Percentiles rank a stretch among this genome's conserved stretches.
Evolutionary conservation across 2,113 vertebrate genomes (phyloP).

Genomic region (Lagopus leucura): DNA sequence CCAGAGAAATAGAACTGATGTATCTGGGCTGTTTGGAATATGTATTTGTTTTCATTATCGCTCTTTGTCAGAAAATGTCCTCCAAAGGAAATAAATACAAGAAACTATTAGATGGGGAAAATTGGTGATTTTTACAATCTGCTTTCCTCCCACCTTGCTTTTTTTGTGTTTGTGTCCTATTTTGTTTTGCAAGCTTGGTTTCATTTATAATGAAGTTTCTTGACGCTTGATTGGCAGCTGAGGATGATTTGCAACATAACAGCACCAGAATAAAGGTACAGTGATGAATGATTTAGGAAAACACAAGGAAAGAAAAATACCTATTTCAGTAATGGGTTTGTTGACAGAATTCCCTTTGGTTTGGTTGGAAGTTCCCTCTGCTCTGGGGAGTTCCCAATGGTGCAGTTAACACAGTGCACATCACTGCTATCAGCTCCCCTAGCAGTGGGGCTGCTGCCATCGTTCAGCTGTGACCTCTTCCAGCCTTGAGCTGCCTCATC

Average conservation of each 20-base stretch:
- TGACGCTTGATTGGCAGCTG: neutral
- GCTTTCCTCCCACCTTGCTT: neutral
- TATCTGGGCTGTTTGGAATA: neutral
- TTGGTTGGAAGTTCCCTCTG: rapidly evolving
- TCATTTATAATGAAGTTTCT: neutral
- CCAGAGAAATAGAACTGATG: neutral
- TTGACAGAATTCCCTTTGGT: neutral
- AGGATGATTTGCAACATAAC: neutral
- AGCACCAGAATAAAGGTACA: neutral
- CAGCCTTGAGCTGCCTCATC: neutral
- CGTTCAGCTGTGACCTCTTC: too few relatives aligned
- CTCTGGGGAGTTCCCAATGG: rapidly evolving
- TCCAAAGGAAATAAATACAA: neutral
- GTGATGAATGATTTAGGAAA: neutral
- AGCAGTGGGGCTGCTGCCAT: rapidly evolving
- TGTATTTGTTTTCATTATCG: neutral
- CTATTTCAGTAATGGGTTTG: neutral
- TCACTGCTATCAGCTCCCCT: rapidly evolving
- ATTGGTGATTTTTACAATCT: neutral
- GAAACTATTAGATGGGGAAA: neutral
- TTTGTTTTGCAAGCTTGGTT: neutral
- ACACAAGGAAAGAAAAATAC: neutral
- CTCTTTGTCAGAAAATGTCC: neutral
- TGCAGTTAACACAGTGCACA: rapidly evolving
- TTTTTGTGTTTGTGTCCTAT: neutral